Percentiles rank a stretch among this genome's conserved stretches.
These are phyloP conservation scores for Drosophila sechellia DNA, from an alignment of 1,140 invertebrate genomes.

Conservation along the genomic window DNA sequence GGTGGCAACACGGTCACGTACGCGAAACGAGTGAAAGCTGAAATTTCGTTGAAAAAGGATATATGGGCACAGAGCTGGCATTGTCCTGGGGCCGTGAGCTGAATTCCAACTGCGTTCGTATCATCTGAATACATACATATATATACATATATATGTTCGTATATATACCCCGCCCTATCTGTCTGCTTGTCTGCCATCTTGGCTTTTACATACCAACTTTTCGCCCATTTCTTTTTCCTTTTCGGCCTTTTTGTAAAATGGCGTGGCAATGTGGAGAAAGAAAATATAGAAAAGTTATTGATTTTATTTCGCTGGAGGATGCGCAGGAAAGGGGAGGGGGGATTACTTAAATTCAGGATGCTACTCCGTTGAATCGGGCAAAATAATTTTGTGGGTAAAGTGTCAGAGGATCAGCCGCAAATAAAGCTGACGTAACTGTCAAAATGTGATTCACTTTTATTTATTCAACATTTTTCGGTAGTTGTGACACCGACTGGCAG, in stretches of 20 bases:
- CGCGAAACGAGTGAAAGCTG: conserved; percentile 78
- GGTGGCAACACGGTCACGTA: conserved; percentile 75
- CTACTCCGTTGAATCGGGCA: conserved; percentile 10
- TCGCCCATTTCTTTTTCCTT: conserved; percentile 6
- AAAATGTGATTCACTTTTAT: conserved; percentile 64
- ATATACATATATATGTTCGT: neutral
- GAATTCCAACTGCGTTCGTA: conserved; percentile 56
- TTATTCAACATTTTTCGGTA: conserved; percentile 71
- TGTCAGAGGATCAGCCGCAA: conserved; percentile 50
- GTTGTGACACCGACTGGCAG: conserved; percentile 53
- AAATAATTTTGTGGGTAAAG: conserved; percentile 40
- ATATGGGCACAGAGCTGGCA: conserved; percentile 77
- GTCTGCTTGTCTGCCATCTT: conserved; percentile 65
- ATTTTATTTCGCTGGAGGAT: conserved; percentile 38
- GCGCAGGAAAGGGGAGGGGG: too few species aligned
- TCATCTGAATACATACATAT: neutral
- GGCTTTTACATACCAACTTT: conserved; percentile 40
- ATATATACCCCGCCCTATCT: conserved; percentile 17
- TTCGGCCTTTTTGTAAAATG: conserved; percentile 55
- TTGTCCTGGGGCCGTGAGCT: conserved; percentile 65
- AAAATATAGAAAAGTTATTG: conserved; percentile 54
- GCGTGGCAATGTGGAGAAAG: conserved; percentile 61
- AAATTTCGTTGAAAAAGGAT: conserved; percentile 81
- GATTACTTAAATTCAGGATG: conserved; percentile 25
- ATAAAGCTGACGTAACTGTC: conserved; percentile 48